Conservation (phyloP, 2,888 invertebrate genomes). For the Allacma fusca region DNA sequence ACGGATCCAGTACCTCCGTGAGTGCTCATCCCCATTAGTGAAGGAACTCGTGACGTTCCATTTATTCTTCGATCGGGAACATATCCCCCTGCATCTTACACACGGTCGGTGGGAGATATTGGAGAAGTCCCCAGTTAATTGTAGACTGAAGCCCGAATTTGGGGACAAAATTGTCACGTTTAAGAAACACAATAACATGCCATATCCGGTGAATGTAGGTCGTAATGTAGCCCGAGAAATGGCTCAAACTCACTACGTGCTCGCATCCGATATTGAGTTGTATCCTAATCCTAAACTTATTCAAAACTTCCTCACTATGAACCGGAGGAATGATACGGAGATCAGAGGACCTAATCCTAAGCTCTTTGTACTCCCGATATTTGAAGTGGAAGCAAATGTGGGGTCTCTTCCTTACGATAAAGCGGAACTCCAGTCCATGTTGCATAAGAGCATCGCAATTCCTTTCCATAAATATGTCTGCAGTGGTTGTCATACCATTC, state of each 20-base stretch:
- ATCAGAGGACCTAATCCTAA: slow-evolving; percentile 67
- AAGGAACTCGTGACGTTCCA: slow-evolving; percentile 86
- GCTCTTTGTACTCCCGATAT: slow-evolving; percentile 88
- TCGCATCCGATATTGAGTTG: slow-evolving; percentile 88
- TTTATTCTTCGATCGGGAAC: slow-evolving; percentile 85
- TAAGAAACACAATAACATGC: slow-evolving; percentile 79
- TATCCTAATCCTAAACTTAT: slow-evolving; percentile 87
- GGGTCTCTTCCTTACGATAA: slow-evolving; percentile 74
- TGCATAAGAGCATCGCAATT: slow-evolving; percentile 80
- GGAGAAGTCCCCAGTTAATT: slow-evolving; percentile 45
- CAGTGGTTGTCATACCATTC: slow-evolving; percentile 87
- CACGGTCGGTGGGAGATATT: neutral
- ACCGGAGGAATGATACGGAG: slow-evolving; percentile 70
- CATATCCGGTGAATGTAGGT: slow-evolving; percentile 90
- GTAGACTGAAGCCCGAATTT: slow-evolving; percentile 68
- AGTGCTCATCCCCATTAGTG: slow-evolving; percentile 75
- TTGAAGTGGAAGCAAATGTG: slow-evolving; percentile 78
- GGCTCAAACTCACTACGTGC: slow-evolving; percentile 81
- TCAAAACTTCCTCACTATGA: slow-evolving; percentile 83
- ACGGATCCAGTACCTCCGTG: slow-evolving; percentile 81
- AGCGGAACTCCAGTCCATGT: slow-evolving; percentile 73
- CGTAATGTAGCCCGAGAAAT: slow-evolving; percentile 86
- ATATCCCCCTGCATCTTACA: slow-evolving; percentile 72
- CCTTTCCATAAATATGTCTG: slow-evolving; percentile 92
- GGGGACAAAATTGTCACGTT: slow-evolving; percentile 71